Percentiles rank a stretch among this genome's conserved stretches.
phyloP scores from a whole-genome alignment of 2,113 vertebrate genomes.

The Xiphophorus maculatus region DNA sequence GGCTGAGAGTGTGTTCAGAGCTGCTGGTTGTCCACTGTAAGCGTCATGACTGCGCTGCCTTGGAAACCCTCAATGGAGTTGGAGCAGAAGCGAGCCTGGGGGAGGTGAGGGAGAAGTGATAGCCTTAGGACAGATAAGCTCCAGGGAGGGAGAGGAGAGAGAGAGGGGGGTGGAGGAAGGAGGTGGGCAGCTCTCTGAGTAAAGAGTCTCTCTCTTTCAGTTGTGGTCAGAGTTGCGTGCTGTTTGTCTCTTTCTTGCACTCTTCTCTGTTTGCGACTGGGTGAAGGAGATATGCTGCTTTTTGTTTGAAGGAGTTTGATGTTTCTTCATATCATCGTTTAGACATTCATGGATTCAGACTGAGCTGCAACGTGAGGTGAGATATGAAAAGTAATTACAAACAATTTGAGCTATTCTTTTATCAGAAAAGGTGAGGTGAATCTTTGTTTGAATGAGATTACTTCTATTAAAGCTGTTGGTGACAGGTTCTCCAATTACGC shows the following conservation, averaged over 20 bases:
- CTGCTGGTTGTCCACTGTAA: conserved; percentile 29
- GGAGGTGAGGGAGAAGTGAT: conserved; percentile 55
- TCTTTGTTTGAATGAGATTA: conserved; percentile 22
- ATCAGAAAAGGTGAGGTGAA: conserved; percentile 37
- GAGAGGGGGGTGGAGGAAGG: conserved; percentile 42
- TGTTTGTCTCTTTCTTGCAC: conserved; percentile 35
- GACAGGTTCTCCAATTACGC: conserved; percentile 4
- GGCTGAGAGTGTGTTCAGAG: conserved; percentile 37
- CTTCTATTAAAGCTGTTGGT: conserved; percentile 35
- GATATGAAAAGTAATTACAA: conserved; percentile 44
- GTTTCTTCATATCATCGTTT: not conserved
- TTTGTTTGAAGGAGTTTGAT: not conserved
- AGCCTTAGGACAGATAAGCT: conserved; percentile 76
- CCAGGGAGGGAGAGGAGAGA: conserved; percentile 67
- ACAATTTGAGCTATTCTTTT: conserved; percentile 31
- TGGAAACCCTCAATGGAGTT: conserved; percentile 61
- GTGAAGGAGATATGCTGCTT: conserved; percentile 44
- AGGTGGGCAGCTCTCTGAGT: conserved; percentile 57
- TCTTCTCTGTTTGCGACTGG: conserved; percentile 17
- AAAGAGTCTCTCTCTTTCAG: conserved; percentile 60
- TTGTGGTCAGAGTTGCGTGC: conserved; percentile 47
- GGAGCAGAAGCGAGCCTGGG: conserved; percentile 36
- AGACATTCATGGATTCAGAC: conserved; percentile 46
- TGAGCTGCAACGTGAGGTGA: conserved; percentile 23
- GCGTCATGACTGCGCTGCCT: conserved; percentile 50